Evolutionary conservation across 2,113 vertebrate species (phyloP).

Genomic region (Pygoscelis adeliae): DNA sequence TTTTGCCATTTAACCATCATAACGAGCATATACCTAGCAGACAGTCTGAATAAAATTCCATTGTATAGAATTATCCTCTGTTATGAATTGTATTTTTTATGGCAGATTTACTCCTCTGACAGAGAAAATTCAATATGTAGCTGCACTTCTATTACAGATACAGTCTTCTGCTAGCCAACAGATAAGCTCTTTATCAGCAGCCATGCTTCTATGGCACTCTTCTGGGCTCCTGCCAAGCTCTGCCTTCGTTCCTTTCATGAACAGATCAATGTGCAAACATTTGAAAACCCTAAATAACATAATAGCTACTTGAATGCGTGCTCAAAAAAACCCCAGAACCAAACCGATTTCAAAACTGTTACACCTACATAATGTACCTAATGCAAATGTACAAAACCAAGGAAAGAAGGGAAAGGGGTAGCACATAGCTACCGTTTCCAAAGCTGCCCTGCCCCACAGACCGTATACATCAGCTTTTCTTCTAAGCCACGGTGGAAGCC

Average conservation of each 20-base stretch:
- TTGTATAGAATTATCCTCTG: neutral
- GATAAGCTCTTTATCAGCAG: constrained; percentile 60
- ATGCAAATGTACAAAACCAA: neutral
- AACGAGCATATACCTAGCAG: neutral
- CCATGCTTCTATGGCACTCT: constrained; percentile 1
- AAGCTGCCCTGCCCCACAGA: neutral
- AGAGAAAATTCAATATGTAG: constrained; percentile 16
- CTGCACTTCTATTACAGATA: constrained; percentile 27
- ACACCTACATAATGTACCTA: neutral
- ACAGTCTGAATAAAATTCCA: neutral
- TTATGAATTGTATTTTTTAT: constrained; percentile 2
- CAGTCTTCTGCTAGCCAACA: constrained; percentile 32
- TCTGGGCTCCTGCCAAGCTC: constrained; percentile 38
- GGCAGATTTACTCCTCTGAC: constrained; percentile 15
- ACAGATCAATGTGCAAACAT: constrained; percentile 29
- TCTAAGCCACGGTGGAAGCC: neutral
- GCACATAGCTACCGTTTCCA: neutral
- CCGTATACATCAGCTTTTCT: neutral
- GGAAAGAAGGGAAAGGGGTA: neutral
- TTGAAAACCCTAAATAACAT: constrained; percentile 16
- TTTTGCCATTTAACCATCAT: neutral
- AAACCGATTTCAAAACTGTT: neutral
- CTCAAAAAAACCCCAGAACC: neutral
- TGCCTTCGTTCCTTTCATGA: neutral
- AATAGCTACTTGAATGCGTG: neutral